Evolutionary conservation across 2,113 vertebrate genomes (phyloP).

Genomic region (Eubucco bourcierii): DNA sequence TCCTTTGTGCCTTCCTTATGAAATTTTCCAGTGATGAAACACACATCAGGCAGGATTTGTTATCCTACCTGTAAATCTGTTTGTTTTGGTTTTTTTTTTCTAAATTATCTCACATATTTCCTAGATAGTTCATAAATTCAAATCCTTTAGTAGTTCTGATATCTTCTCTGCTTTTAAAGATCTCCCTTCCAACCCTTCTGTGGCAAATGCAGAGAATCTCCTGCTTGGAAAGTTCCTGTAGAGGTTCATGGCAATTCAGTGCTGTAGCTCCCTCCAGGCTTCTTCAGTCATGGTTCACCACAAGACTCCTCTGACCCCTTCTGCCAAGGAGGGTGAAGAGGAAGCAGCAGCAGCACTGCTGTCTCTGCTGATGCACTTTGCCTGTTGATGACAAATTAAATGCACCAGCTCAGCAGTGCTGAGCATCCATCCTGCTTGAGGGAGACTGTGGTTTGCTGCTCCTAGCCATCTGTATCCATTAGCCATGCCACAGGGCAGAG

Average conservation of each 20-base stretch:
- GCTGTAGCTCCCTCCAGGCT: background rate
- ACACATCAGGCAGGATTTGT: background rate
- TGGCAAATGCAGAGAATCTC: background rate
- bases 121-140: background rate
- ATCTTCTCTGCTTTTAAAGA: background rate
- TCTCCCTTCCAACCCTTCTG: background rate
- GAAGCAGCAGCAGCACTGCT: background rate
- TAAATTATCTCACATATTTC: background rate
- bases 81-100: background rate
- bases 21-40: conserved; percentile 13
- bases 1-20: background rate
- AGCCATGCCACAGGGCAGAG: background rate
- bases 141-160: background rate
- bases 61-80: background rate
- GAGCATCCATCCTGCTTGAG: conserved; percentile 13
- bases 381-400: background rate
- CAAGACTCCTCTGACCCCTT: background rate
- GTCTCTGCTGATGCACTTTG: background rate
- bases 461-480: conserved; percentile 30
- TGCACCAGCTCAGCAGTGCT: background rate
- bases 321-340: background rate
- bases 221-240: background rate
- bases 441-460: background rate
- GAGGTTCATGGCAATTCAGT: background rate
- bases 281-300: background rate